Conservation (phyloP, 2,113 vertebrate species). For the Sturnira hondurensis region DNA sequence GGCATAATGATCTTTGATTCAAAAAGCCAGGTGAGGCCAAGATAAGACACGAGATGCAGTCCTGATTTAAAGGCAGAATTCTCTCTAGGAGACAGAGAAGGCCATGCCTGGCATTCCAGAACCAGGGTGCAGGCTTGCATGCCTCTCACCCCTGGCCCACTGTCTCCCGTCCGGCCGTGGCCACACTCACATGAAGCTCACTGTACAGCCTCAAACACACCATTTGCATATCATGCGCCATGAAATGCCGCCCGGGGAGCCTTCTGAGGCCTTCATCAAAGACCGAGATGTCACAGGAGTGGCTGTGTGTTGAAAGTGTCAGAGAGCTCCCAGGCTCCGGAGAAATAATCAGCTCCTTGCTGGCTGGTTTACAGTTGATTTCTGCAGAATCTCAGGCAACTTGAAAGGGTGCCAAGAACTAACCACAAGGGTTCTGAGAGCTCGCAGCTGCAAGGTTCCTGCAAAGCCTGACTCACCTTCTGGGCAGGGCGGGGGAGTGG, state of each 20-base stretch:
- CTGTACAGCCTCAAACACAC: fast-evolving
- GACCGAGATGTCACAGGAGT: background rate
- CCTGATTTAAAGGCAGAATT: background rate
- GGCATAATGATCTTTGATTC: fast-evolving
- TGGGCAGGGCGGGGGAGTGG: fast-evolving
- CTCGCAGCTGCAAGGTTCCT: fast-evolving
- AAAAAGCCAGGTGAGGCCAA: background rate
- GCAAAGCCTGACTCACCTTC: background rate
- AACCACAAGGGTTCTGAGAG: background rate
- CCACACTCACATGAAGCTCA: fast-evolving
- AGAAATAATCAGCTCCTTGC: background rate
- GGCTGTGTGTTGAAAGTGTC: background rate
- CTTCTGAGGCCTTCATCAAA: background rate
- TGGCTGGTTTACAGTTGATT: background rate
- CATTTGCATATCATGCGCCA: fast-evolving
- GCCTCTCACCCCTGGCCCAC: fast-evolving
- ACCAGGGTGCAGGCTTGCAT: fast-evolving
- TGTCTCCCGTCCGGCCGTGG: fast-evolving
- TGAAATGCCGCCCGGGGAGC: background rate
- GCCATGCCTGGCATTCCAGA: fast-evolving
- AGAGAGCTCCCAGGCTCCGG: background rate
- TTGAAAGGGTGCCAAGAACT: background rate
- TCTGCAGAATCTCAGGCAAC: background rate
- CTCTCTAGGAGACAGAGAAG: background rate
- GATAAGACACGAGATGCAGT: background rate